A percentile compares a stretch with the other conserved stretches of the same genome.
These are phyloP conservation scores for Corythornis leucogaster DNA, from an alignment of 2,797 vertebrate genomes.

Conservation along the genomic window DNA sequence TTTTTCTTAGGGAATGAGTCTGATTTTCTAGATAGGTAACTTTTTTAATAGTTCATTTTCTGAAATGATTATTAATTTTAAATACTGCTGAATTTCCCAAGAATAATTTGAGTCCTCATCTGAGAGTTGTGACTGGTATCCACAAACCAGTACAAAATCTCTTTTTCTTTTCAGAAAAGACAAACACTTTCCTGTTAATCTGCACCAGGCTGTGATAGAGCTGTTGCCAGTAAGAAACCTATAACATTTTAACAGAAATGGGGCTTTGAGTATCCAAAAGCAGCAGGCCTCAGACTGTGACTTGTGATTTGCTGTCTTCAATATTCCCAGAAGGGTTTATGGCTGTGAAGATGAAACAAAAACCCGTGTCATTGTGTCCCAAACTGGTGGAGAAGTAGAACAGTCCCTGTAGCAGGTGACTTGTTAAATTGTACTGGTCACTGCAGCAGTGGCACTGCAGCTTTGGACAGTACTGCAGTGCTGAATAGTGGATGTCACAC, in stretches of 20 bases:
- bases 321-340: neutral
- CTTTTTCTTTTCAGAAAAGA: neutral
- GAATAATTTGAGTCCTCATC: neutral
- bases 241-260: too few relatives aligned
- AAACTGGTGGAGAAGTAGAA: neutral
- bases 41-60: neutral
- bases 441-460: accelerated
- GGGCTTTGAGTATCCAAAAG: too few relatives aligned
- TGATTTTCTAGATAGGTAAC: neutral
- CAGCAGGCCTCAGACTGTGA: neutral
- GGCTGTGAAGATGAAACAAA: neutral
- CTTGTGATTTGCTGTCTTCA: neutral
- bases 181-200: neutral
- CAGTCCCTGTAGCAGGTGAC: neutral
- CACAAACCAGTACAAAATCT: neutral
- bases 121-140: neutral
- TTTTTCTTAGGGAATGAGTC: neutral
- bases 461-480: neutral
- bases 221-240: neutral
- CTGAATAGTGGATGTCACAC: neutral
- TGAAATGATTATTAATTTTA: neutral
- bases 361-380: neutral
- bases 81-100: neutral
- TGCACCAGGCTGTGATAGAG: neutral
- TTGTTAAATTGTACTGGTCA: neutral